Conservation (phyloP, 2,797 vertebrate species). For the Glossophaga mutica region DNA sequence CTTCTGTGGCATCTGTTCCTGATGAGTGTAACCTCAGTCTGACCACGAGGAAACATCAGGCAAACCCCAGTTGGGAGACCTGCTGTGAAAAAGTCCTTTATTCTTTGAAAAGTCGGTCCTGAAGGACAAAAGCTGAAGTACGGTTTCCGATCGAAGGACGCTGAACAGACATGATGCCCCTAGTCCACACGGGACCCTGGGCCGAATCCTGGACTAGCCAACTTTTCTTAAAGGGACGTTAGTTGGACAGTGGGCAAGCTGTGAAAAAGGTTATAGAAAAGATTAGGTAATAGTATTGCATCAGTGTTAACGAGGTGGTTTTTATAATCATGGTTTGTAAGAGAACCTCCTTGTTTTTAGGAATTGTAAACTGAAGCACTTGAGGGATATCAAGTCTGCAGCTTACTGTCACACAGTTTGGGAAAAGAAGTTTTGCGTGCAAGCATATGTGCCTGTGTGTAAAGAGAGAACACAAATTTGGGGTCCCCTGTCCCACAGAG, state of each 20-base stretch:
- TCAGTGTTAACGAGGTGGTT: background rate
- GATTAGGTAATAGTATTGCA: background rate
- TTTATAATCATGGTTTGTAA: background rate
- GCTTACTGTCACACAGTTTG: background rate
- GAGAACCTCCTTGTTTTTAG: background rate
- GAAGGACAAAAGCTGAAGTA: background rate
- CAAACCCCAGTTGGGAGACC: background rate
- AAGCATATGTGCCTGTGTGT: no score
- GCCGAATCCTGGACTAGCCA: background rate
- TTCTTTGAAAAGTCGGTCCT: background rate
- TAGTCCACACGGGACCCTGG: background rate
- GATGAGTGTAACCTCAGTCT: background rate
- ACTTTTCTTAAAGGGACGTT: background rate
- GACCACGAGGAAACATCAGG: background rate
- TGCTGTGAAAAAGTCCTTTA: background rate
- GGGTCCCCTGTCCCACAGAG: background rate
- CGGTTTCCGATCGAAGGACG: background rate
- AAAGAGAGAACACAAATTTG: background rate
- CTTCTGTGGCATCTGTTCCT: background rate
- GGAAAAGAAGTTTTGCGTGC: background rate
- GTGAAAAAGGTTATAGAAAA: background rate
- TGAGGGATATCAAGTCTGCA: background rate
- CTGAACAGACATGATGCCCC: background rate
- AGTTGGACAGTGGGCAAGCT: background rate
- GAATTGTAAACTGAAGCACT: background rate